These are phyloP conservation scores for Agrilus cyanescens DNA, from an alignment of 2,888 invertebrate genomes.

Conservation along the genomic window DNA sequence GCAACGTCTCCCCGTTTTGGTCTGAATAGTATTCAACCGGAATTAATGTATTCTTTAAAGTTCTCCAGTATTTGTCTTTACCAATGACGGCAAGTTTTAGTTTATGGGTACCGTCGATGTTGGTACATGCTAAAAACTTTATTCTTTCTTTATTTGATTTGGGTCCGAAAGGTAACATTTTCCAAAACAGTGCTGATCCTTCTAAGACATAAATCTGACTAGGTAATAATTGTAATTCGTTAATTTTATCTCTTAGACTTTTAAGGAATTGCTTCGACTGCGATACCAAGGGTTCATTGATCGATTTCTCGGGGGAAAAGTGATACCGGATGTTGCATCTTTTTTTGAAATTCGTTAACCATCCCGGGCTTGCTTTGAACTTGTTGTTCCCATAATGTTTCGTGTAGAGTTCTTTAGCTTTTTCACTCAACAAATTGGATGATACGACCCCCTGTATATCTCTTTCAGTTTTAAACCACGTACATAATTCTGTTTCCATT, in stretches of 20 bases:
- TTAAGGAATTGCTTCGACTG: conserved; percentile 1
- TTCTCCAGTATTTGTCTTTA: conserved; percentile 1
- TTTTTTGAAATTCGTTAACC: conserved; percentile 9
- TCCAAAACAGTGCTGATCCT: conserved; percentile 6
- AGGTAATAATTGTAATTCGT: neutral
- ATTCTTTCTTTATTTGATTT: conserved; percentile 5
- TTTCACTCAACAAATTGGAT: conserved; percentile 3
- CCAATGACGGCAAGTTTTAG: conserved; percentile 6
- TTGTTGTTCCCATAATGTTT: conserved; percentile 6
- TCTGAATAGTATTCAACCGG: conserved; percentile 7
- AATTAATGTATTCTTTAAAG: conserved; percentile 4
- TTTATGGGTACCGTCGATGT: conserved; percentile 7
- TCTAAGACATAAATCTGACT: conserved; percentile 7
- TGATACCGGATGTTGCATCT: conserved; percentile 8
- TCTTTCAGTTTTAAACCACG: conserved; percentile 7
- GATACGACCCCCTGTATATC: conserved; percentile 4
- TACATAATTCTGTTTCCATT: conserved; percentile 7
- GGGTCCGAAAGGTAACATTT: neutral
- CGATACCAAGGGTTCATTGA: conserved; percentile 1
- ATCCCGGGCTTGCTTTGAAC: conserved; percentile 8
- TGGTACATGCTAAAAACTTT: conserved; percentile 7
- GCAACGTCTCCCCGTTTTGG: conserved; percentile 4
- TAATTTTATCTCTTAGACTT: conserved; percentile 1
- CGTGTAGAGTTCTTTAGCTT: conserved; percentile 6
- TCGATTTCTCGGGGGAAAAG: conserved; percentile 7